Evolutionary conservation across 2,888 invertebrate genomes (phyloP).

Genomic region (Xestobium rufovillosum): DNA sequence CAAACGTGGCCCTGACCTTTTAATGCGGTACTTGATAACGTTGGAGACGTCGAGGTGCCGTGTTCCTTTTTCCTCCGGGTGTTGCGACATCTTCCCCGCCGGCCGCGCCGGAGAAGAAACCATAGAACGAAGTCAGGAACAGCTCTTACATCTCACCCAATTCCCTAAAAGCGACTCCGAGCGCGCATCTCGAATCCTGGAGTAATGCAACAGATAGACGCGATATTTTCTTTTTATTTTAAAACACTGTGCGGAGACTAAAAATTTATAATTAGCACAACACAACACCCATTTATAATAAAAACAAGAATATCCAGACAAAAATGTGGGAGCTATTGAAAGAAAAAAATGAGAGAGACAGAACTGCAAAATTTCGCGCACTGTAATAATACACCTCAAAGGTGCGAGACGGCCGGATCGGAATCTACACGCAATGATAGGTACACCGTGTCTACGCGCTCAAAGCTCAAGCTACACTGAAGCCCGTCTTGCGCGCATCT

Average conservation of each 20-base stretch:
- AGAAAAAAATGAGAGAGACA: neutral
- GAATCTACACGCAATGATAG: slow-evolving; percentile 19
- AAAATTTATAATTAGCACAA: slow-evolving; percentile 1
- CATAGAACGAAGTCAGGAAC: slow-evolving; percentile 23
- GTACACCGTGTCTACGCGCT: slow-evolving; percentile 37
- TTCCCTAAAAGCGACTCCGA: too few relatives aligned
- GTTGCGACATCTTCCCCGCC: slow-evolving; percentile 37
- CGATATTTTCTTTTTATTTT: too few relatives aligned
- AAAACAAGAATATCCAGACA: neutral
- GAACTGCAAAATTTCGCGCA: neutral
- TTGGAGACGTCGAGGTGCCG: slow-evolving; percentile 34
- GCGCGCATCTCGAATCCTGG: too few relatives aligned
- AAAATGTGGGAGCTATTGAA: too few relatives aligned
- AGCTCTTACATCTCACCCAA: too few relatives aligned
- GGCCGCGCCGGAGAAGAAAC: slow-evolving; percentile 25
- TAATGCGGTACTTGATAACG: slow-evolving; percentile 32
- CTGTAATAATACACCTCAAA: too few relatives aligned
- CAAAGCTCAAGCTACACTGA: slow-evolving; percentile 41
- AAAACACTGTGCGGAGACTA: too few relatives aligned
- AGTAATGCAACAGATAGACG: too few relatives aligned
- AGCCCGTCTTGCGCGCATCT: slow-evolving; percentile 32
- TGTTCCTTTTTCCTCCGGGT: slow-evolving; percentile 29
- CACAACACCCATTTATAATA: slow-evolving; percentile 1
- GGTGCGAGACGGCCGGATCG: slow-evolving; percentile 2
- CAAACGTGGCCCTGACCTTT: slow-evolving; percentile 33